phyloP scores from a whole-genome alignment of 1,140 invertebrate species.

The Hirudo medicinalis region DNA sequence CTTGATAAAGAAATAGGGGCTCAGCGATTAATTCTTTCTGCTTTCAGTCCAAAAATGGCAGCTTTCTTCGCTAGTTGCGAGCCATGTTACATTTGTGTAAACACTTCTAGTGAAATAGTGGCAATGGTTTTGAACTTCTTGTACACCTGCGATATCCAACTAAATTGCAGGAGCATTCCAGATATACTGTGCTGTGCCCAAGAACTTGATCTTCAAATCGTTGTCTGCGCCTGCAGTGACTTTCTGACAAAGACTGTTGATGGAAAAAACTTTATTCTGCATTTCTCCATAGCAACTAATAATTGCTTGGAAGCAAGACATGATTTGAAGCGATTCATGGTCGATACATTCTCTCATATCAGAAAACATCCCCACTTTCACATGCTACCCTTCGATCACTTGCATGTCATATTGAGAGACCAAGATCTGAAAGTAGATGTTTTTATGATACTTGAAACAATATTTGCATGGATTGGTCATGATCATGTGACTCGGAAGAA shows the following conservation, averaged over 20 bases:
- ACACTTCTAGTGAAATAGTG: slow-evolving; percentile 1
- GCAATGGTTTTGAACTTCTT: slow-evolving; percentile 6
- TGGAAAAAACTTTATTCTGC: background rate
- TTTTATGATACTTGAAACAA: too few relatives aligned
- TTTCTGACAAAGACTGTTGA: background rate
- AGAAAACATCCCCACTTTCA: slow-evolving; percentile 1
- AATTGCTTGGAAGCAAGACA: background rate
- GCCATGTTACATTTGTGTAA: background rate
- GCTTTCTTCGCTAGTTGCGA: background rate
- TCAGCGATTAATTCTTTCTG: background rate
- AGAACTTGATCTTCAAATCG: slow-evolving; percentile 2
- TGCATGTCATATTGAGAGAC: too few relatives aligned
- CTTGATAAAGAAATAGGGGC: background rate
- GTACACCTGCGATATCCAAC: slow-evolving; percentile 4
- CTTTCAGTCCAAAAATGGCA: slow-evolving; percentile 2
- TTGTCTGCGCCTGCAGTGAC: background rate
- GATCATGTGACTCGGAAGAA: too few relatives aligned
- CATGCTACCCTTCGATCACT: background rate
- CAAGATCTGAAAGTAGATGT: too few relatives aligned
- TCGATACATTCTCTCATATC: background rate
- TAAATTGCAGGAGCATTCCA: background rate
- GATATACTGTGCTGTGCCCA: background rate
- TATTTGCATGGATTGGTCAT: too few relatives aligned
- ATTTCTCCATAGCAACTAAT: background rate
- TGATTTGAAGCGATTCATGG: slow-evolving; percentile 3